Conservation (phyloP, 2,888 invertebrate genomes). For the Allygus modestus region DNA sequence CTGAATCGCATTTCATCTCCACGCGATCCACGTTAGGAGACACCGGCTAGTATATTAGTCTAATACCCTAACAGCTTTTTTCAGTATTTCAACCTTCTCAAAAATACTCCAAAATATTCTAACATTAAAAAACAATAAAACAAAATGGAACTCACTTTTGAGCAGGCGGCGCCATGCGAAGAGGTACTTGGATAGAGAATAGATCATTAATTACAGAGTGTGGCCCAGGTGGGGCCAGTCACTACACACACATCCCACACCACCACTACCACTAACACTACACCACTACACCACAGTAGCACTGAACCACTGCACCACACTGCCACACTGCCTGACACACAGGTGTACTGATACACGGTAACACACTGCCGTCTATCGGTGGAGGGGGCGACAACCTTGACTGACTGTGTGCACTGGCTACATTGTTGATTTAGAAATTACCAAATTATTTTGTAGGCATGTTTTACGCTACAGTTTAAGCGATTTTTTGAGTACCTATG, state of each 20-base stretch:
- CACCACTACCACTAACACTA: background rate
- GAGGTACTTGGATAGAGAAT: conserved; percentile 17
- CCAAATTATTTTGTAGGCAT: too few species aligned
- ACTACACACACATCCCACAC: background rate
- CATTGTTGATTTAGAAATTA: too few species aligned
- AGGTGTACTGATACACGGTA: conserved; percentile 13
- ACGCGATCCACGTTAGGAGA: too few species aligned
- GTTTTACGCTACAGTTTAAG: too few species aligned
- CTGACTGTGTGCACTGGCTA: too few species aligned
- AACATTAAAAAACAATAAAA: too few species aligned
- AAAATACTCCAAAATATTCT: too few species aligned
- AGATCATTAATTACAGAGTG: background rate
- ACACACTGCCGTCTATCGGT: background rate
- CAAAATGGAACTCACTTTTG: background rate
- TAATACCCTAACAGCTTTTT: too few species aligned
- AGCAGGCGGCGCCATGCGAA: conserved; percentile 11
- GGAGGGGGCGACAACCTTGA: background rate
- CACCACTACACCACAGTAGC: background rate
- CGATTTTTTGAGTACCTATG: too few species aligned
- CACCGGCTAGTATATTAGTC: too few species aligned
- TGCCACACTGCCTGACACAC: background rate
- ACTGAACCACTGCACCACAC: background rate
- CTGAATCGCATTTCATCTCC: too few species aligned
- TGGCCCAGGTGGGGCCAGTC: background rate
- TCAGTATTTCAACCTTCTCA: too few species aligned